Evolutionary conservation across 2,888 invertebrate genomes (phyloP).

Genomic region (Acanthosepion pharaonis): DNA sequence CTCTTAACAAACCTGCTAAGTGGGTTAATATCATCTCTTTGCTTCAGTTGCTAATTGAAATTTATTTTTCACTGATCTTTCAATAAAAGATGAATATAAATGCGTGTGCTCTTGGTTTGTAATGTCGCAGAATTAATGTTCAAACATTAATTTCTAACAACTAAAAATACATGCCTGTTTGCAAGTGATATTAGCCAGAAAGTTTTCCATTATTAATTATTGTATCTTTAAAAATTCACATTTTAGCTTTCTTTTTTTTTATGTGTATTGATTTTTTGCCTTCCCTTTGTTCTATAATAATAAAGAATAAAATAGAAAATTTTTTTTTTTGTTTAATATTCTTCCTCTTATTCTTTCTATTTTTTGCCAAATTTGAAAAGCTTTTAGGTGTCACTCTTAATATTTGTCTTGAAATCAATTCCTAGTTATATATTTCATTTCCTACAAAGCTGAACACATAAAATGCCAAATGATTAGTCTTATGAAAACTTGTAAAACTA

Average conservation of each 20-base stretch:
- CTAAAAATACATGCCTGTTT: background rate
- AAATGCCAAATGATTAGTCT: background rate
- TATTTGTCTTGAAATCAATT: background rate
- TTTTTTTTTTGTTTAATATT: background rate
- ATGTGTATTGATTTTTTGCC: background rate
- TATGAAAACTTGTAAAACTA: background rate
- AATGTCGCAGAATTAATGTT: background rate
- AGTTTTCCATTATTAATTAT: slow-evolving; percentile 33
- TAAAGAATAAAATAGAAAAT: background rate
- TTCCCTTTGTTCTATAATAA: background rate
- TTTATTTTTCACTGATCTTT: background rate
- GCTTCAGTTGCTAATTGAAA: background rate
- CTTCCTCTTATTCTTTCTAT: background rate
- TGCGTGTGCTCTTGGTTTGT: background rate
- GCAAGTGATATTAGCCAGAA: background rate
- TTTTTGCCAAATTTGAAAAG: background rate
- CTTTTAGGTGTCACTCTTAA: slow-evolving; percentile 8
- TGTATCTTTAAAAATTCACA: background rate
- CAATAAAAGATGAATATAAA: background rate
- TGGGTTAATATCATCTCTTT: background rate
- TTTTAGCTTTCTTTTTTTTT: background rate
- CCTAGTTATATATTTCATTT: background rate
- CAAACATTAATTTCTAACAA: background rate
- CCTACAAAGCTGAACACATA: background rate
- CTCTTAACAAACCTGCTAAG: background rate